Conservation (phyloP, 2,888 invertebrate genomes). For the Scaptomyza tumidula region DNA sequence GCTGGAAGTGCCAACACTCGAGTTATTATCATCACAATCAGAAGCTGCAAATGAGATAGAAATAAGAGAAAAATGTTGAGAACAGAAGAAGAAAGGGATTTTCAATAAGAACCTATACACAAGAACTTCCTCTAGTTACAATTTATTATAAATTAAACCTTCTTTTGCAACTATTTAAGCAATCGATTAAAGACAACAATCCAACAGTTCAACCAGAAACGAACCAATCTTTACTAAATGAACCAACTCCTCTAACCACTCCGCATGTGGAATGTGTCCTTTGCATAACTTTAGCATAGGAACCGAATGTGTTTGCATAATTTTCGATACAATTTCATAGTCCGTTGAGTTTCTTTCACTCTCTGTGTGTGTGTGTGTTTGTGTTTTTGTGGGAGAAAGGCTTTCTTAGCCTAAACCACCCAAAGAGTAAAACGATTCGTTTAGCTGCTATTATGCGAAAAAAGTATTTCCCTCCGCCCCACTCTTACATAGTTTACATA, state of each 20-base stretch:
- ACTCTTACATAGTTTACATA: conserved; percentile 72
- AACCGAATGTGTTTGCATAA: conserved; percentile 64
- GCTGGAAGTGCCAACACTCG: conserved; percentile 83
- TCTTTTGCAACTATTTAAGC: conserved; percentile 7
- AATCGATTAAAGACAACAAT: conserved; percentile 26
- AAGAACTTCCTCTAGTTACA: too few species aligned
- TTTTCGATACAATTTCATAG: conserved; percentile 84
- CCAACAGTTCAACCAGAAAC: too few species aligned
- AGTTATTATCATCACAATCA: conserved; percentile 84
- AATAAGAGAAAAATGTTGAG: background rate
- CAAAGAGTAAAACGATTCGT: conserved; percentile 17
- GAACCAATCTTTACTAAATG: conserved; percentile 16
- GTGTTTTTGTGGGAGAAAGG: conserved; percentile 60
- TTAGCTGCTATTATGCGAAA: conserved; percentile 62
- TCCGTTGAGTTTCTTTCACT: conserved; percentile 72
- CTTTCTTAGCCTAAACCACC: conserved; percentile 64
- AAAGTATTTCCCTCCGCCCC: conserved; percentile 22
- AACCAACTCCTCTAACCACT: conserved; percentile 1
- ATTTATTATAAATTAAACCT: too few species aligned
- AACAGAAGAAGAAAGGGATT: too few species aligned
- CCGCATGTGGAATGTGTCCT: conserved; percentile 43
- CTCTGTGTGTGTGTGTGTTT: background rate
- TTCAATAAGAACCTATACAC: too few species aligned
- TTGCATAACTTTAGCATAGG: conserved; percentile 78
- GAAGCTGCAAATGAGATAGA: conserved; percentile 70